Percentiles rank a stretch among this genome's conserved stretches.
Conservation (phyloP, 2,888 invertebrate genomes). For the Achlya flavicornis region DNA sequence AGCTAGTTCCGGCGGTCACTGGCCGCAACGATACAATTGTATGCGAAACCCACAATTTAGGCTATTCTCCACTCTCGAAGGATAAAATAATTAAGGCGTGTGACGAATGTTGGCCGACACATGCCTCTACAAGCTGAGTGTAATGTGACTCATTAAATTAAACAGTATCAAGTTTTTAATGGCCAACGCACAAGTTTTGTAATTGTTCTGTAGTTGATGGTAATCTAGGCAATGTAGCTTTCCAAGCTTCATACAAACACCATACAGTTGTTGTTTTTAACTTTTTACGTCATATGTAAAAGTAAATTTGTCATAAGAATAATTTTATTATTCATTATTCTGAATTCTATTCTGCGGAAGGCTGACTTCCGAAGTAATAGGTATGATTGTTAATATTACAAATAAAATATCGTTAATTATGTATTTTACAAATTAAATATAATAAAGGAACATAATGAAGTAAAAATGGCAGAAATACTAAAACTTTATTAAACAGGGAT, state of each 20-base stretch:
- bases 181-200: background rate
- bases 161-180: background rate
- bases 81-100: slow-evolving; percentile 41
- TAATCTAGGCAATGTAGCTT: background rate
- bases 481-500: background rate
- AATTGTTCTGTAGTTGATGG: background rate
- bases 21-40: slow-evolving; percentile 41
- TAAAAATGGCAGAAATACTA: too few relatives aligned
- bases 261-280: too few relatives aligned
- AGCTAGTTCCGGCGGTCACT: slow-evolving; percentile 71
- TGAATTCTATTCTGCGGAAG: too few relatives aligned
- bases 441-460: too few relatives aligned
- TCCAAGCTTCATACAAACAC: background rate
- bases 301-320: too few relatives aligned
- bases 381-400: too few relatives aligned
- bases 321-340: too few relatives aligned
- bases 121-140: slow-evolving; percentile 9
- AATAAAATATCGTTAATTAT: too few relatives aligned
- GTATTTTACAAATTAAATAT: too few relatives aligned
- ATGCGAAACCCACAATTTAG: slow-evolving; percentile 51
- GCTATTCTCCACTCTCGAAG: slow-evolving; percentile 35
- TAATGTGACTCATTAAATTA: slow-evolving; percentile 9
- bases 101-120: slow-evolving; percentile 21
- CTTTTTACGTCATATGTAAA: too few relatives aligned
- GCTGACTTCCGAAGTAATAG: too few relatives aligned